A percentile compares a stretch with the other conserved stretches of the same genome.
Evolutionary conservation across 2,797 vertebrate species (phyloP).

Genomic region (Champsocephalus gunnari): DNA sequence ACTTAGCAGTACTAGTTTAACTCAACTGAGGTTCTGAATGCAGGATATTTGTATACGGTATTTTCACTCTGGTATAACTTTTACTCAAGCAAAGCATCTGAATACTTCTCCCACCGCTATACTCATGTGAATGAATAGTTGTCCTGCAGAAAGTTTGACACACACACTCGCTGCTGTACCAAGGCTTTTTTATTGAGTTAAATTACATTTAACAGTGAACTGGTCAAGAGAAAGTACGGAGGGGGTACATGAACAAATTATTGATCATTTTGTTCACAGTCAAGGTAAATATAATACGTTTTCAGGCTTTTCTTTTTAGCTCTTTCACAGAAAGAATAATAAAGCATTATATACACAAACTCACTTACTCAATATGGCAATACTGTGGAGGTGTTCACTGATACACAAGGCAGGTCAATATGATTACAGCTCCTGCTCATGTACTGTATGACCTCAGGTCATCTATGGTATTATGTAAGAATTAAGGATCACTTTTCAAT

Average conservation of each 20-base stretch:
- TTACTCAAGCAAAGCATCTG: not conserved
- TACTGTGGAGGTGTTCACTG: not conserved
- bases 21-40: not conserved
- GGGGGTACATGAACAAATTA: constrained; percentile 37
- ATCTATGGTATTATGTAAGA: constrained; percentile 1
- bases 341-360: constrained; percentile 34
- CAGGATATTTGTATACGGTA: not conserved
- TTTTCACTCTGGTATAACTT: not conserved
- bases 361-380: constrained; percentile 8
- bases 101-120: not conserved
- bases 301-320: constrained; percentile 36
- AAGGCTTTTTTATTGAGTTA: constrained; percentile 56
- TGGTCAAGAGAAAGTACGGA: constrained; percentile 34
- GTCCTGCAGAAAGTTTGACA: constrained; percentile 4
- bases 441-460: constrained; percentile 10
- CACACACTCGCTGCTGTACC: constrained; percentile 28
- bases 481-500: constrained; percentile 13
- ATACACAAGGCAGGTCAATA: not conserved
- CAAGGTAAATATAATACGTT: constrained; percentile 59
- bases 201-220: constrained; percentile 57
- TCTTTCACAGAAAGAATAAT: constrained; percentile 98
- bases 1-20: not conserved
- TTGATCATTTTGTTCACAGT: constrained; percentile 49
- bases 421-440: constrained; percentile 17
- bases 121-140: not conserved